These are phyloP conservation scores for Anoncus sp. DNA, from an alignment of 2,888 invertebrate genomes.

Conservation along the genomic window DNA sequence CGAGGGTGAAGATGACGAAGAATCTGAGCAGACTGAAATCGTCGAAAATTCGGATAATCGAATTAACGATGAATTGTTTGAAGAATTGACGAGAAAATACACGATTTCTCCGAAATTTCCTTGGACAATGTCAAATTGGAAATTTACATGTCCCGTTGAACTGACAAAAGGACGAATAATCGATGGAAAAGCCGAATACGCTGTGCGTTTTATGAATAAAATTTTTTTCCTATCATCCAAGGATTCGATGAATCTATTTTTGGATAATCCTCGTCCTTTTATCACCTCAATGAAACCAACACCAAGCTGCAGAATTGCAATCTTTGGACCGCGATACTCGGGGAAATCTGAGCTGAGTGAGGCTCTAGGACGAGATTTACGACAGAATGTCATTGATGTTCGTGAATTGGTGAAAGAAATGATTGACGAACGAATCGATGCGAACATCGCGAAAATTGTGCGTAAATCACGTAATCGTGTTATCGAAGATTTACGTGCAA, in stretches of 20 bases:
- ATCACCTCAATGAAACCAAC: constrained; percentile 85
- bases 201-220: constrained; percentile 86
- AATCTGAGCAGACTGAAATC: neutral
- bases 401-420: constrained; percentile 70
- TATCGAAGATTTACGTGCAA: constrained; percentile 65
- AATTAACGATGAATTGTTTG: constrained; percentile 78
- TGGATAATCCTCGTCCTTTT: constrained; percentile 87
- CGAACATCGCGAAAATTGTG: constrained; percentile 69
- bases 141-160: constrained; percentile 87
- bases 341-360: constrained; percentile 86
- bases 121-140: constrained; percentile 86
- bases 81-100: constrained; percentile 73
- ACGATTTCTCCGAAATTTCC: constrained; percentile 78
- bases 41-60: constrained; percentile 51
- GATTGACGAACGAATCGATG: constrained; percentile 62
- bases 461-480: constrained; percentile 72
- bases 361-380: constrained; percentile 85
- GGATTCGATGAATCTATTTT: constrained; percentile 84
- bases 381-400: constrained; percentile 83
- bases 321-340: constrained; percentile 86
- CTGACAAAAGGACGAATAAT: constrained; percentile 84
- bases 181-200: constrained; percentile 85
- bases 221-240: constrained; percentile 86
- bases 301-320: constrained; percentile 85
- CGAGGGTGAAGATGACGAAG: constrained; percentile 48